Percentiles rank a stretch among this genome's conserved stretches.
phyloP scores from a whole-genome alignment of 1,140 invertebrate genomes.

The Atta colombica region DNA sequence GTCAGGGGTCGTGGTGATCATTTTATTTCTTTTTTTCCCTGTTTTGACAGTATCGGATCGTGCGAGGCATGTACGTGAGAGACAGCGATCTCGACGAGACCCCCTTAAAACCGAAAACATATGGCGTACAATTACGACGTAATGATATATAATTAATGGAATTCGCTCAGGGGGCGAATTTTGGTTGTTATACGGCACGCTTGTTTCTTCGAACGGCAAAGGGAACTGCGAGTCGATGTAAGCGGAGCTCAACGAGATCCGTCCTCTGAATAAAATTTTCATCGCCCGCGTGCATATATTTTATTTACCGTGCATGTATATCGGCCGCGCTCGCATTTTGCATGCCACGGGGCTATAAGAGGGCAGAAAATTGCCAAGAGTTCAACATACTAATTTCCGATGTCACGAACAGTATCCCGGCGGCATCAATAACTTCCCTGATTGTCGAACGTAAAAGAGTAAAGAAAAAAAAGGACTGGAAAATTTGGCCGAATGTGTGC shows the following conservation, averaged over 20 bases:
- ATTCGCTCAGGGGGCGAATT: slow-evolving; percentile 47
- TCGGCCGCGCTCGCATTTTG: slow-evolving; percentile 48
- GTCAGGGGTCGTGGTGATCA: slow-evolving; percentile 22
- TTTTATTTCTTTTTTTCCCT: slow-evolving; percentile 27
- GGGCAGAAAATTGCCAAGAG: slow-evolving; percentile 67
- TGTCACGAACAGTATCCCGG: slow-evolving; percentile 37
- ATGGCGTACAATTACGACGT: slow-evolving; percentile 72
- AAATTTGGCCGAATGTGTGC: background rate
- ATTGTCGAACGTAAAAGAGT: slow-evolving; percentile 48
- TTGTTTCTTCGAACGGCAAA: slow-evolving; percentile 70
- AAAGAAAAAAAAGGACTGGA: background rate
- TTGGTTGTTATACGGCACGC: slow-evolving; percentile 46
- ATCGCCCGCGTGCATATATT: slow-evolving; percentile 45
- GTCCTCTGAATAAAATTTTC: slow-evolving; percentile 69
- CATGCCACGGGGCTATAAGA: slow-evolving; percentile 67
- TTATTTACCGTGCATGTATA: background rate
- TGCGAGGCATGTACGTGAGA: background rate
- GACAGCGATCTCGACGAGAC: slow-evolving; percentile 27
- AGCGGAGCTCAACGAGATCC: slow-evolving; percentile 50
- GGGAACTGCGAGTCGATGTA: slow-evolving; percentile 39
- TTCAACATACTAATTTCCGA: slow-evolving; percentile 64
- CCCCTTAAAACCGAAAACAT: slow-evolving; percentile 71
- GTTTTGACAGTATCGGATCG: slow-evolving; percentile 46
- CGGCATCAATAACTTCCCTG: slow-evolving; percentile 44
- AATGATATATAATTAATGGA: slow-evolving; percentile 77